Evolutionary conservation across 2,113 vertebrate species (phyloP), one percentile per base, ranked within the genome.

Genomic region (Solea solea): DNA sequence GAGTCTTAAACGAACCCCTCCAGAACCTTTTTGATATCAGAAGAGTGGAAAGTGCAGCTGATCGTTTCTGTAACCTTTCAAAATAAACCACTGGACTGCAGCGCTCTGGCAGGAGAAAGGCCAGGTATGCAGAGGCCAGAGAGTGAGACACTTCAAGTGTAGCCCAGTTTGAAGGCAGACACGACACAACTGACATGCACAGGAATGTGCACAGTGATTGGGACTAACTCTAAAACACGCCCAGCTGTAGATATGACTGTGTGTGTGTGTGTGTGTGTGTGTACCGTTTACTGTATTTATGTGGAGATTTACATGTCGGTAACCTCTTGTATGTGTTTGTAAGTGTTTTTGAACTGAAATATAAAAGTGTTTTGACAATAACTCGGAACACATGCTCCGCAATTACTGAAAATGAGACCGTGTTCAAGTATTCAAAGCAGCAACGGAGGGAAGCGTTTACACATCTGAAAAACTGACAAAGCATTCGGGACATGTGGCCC

Each of bases 391-490:
- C 39, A 40, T 16, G 34, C 21, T n/a, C 25, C 16, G 41, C 10
- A 51, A 46, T 57, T 1, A 56, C 60, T 52, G 3, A 57, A 34
- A 54, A 10, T 7, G n/a, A 67, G 45, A 51, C 14, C 42, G 9
- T 1, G 21, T 15, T 21, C 5, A 68, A 63, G 65, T 27, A 66
- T 72, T 83, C 2, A 55, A 64, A 70, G 61, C 50, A 56, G 39
- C 39, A 15, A 1, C 21, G 45, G 45, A 45, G 39, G 9, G 39
- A 56, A 68, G 12, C 16, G 59, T 74, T 27, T 1, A 67, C 40
- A 51, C 3, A 14, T 67, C 34, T 70, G 80, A 70, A 73, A 84
- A 64, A 85, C 70, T 9, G 73, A 66, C 10, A 14, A 75, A 64
- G 74, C 61, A 56, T 72, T 64, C 55, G 7, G 77, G 70, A 51